These are phyloP conservation scores for Brenthis ino DNA, from an alignment of 2,888 invertebrate species.

Conservation along the genomic window DNA sequence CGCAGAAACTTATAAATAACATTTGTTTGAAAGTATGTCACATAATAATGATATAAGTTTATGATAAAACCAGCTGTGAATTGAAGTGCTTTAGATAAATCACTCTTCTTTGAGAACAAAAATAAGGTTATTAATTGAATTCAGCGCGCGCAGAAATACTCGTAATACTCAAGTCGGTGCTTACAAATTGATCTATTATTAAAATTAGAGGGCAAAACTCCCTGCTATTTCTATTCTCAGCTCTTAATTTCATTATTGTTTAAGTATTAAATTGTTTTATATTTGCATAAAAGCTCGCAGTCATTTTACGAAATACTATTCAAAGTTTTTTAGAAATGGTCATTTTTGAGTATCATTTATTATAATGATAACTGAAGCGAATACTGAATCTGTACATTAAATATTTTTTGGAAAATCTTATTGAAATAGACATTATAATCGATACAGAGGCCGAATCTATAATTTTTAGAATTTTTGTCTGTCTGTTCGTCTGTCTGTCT, in stretches of 20 bases:
- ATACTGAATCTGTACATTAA: too few species aligned
- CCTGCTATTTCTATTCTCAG: slow-evolving; percentile 13
- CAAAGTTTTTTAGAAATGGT: too few species aligned
- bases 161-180: slow-evolving; percentile 23
- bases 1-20: background rate
- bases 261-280: slow-evolving; percentile 6
- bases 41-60: background rate
- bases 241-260: slow-evolving; percentile 11
- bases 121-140: slow-evolving; percentile 14
- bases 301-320: background rate
- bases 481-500: too few species aligned
- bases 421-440: too few species aligned
- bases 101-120: slow-evolving; percentile 7
- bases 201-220: slow-evolving; percentile 26
- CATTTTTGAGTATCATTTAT: too few species aligned
- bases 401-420: too few species aligned
- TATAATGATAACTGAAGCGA: too few species aligned
- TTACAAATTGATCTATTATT: slow-evolving; percentile 37
- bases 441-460: too few species aligned
- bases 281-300: background rate
- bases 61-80: slow-evolving; percentile 3
- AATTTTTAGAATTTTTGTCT: too few species aligned
- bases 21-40: background rate
- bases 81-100: slow-evolving; percentile 12
- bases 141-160: slow-evolving; percentile 6